These are phyloP conservation scores for Acanthosepion pharaonis DNA, from an alignment of 2,888 invertebrate genomes.

Conservation along the genomic window DNA sequence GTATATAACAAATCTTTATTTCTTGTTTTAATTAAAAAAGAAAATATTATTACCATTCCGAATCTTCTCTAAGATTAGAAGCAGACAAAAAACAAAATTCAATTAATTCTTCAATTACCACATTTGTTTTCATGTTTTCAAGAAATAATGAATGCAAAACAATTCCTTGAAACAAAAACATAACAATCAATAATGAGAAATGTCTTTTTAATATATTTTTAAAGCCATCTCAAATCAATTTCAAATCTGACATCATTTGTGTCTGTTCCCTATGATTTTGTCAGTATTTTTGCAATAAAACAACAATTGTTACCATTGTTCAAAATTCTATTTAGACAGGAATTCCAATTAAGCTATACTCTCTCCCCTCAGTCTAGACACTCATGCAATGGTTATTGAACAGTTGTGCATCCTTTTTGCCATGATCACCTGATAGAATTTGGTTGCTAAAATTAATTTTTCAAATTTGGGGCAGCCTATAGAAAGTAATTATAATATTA, in stretches of 20 bases:
- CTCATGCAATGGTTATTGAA: background rate
- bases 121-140: background rate
- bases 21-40: background rate
- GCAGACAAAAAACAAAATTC: conserved; percentile 4
- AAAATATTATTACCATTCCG: background rate
- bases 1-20: background rate
- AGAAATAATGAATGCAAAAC: background rate
- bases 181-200: background rate
- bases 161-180: background rate
- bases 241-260: conserved; percentile 4
- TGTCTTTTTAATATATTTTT: conserved; percentile 33
- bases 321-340: background rate
- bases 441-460: background rate
- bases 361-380: background rate
- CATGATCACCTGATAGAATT: background rate
- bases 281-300: background rate
- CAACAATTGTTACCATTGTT: background rate
- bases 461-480: background rate
- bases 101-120: conserved; percentile 1
- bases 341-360: background rate
- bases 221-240: background rate
- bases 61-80: background rate
- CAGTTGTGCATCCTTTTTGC: background rate
- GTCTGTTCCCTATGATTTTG: background rate
- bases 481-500: background rate